phyloP scores from a whole-genome alignment of 2,888 invertebrate genomes.

The Choristoneura rosaceana region DNA sequence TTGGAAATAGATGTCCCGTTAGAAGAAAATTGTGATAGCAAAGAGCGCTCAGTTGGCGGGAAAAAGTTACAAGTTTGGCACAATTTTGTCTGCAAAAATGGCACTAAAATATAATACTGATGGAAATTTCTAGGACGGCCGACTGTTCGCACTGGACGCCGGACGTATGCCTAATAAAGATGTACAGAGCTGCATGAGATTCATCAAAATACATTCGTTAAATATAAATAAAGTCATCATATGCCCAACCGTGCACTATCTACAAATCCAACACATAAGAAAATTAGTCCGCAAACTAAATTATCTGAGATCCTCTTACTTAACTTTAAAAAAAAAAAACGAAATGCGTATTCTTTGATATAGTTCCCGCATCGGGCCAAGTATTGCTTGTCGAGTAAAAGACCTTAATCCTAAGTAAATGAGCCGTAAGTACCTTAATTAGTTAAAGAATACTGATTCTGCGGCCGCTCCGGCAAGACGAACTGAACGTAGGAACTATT shows the following conservation, averaged over 20 bases:
- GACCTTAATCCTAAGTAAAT: constrained; percentile 62
- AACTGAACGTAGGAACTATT: constrained; percentile 64
- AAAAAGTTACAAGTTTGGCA: constrained; percentile 53
- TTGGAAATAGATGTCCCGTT: neutral
- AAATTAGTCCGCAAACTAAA: constrained; percentile 67
- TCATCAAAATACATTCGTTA: constrained; percentile 57
- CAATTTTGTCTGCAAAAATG: constrained; percentile 55
- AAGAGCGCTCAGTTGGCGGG: constrained; percentile 32
- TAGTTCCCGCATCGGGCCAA: constrained; percentile 58
- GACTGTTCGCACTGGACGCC: constrained; percentile 50
- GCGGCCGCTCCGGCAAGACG: constrained; percentile 56
- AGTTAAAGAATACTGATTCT: constrained; percentile 62
- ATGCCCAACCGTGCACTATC: constrained; percentile 81
- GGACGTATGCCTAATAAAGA: constrained; percentile 48
- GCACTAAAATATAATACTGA: constrained; percentile 62
- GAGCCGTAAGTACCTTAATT: constrained; percentile 58
- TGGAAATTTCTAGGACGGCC: constrained; percentile 39
- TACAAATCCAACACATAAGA: constrained; percentile 68
- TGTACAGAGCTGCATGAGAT: constrained; percentile 69
- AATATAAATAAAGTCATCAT: constrained; percentile 49
- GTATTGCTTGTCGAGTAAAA: constrained; percentile 64
- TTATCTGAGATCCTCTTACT: constrained; percentile 81
- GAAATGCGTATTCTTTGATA: constrained; percentile 80
- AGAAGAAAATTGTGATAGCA: neutral
- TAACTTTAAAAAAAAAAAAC: constrained; percentile 57